Base-by-base conservation (phyloP, 2,888 invertebrate species). In the Epinotia bilunana region DNA sequence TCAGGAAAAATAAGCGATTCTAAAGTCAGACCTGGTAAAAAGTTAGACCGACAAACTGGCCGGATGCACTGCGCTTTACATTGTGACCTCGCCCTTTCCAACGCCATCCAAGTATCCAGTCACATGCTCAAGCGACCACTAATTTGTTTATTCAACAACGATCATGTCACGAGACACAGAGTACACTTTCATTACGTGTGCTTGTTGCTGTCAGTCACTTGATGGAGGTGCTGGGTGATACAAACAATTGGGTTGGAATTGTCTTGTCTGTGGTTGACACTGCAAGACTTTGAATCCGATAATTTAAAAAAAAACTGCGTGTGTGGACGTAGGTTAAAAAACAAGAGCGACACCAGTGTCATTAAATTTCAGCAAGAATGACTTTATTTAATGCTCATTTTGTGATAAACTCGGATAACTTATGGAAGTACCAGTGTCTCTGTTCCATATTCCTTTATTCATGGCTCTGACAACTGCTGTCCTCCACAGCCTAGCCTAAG, bases 91-190 rank as follows among this genome's bases (percentile, higher is more conserved):
- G 43, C 71, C 79, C 76, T 86, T 83, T 84, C 71, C 53, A 33
- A 57, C 58, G 16, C 23, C 64, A 49, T 73, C 73, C 81, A 84
- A 84, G 80, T 79, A 80, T 82, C 78, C 63, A 82, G 86, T 89
- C 91, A 90, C 86, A 86, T 89, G 88, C 83, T 80, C 70, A 57
- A 70, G 64, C 76, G 43, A 78, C 71, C 80, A 84, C 90, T 90
- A 91, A 91, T 91, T 86, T 86, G 83, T 91, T 86, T 86, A 86
- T 84, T 84, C 85, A 90, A 90, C 83, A 88, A 79, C 77, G 78
- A 73, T 76, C 73, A 67, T 78, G 83, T 84, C 83, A 86, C 83
- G 82, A 83, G 80, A 80, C 79, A 73, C 74, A 61, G 77, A 76
- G 77, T 78, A 58, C 18, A 61, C 55, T 28, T 43, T 18, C 68